phyloP scores from a whole-genome alignment of 2,797 vertebrate species.

The Falco berigora region DNA sequence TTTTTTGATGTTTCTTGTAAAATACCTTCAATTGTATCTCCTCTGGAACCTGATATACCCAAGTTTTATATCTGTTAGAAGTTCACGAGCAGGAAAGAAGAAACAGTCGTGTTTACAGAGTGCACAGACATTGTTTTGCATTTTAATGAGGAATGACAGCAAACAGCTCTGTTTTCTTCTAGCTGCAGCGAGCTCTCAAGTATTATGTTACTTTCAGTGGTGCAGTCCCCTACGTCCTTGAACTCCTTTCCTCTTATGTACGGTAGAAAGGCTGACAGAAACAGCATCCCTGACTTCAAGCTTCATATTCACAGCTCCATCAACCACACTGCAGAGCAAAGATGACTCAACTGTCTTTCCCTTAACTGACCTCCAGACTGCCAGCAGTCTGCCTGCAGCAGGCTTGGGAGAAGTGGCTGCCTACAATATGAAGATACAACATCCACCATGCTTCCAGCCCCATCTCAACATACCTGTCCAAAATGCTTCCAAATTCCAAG shows the following conservation, averaged over 20 bases:
- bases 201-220: neutral
- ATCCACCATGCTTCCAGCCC: neutral
- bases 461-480: neutral
- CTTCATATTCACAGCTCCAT: neutral
- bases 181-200: neutral
- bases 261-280: neutral
- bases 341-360: neutral
- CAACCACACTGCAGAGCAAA: neutral
- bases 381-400: neutral
- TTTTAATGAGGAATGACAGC: neutral
- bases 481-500: neutral
- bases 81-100: neutral
- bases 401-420: neutral
- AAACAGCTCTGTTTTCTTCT: neutral
- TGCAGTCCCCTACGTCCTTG: neutral
- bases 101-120: neutral
- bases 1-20: neutral
- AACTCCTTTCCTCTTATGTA: neutral
- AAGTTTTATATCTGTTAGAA: neutral
- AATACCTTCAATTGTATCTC: neutral
- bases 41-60: neutral
- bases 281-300: neutral
- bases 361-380: neutral
- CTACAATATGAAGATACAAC: neutral
- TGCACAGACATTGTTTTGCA: neutral